phyloP scores from a whole-genome alignment of 2,888 invertebrate genomes.

The Ochlodes sylvanus region DNA sequence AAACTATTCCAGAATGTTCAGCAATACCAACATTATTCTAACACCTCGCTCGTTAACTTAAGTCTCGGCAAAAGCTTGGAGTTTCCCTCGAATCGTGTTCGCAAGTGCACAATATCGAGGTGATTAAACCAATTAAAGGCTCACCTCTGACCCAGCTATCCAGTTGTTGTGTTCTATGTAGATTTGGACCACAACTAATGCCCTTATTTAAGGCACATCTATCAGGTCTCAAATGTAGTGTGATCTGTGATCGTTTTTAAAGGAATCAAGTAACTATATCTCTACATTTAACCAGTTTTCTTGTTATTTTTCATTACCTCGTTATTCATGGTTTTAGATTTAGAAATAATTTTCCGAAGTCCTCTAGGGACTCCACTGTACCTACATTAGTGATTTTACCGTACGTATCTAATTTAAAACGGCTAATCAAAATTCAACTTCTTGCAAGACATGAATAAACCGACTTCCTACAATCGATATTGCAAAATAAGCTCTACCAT shows the following conservation, averaged over 20 bases:
- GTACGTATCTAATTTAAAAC: not conserved
- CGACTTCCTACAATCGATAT: not conserved
- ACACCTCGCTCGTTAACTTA: not conserved
- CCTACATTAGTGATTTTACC: no score
- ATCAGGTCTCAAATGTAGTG: no score
- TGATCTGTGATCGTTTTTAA: no score
- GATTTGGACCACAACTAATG: not conserved
- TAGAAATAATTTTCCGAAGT: no score
- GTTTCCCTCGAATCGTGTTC: slow-evolving; percentile 5
- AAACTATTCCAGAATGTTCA: no score
- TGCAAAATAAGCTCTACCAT: slow-evolving; percentile 13
- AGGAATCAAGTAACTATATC: no score
- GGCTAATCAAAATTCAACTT: not conserved
- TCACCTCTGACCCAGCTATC: not conserved
- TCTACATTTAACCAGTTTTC: no score
- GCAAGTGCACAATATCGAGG: slow-evolving; percentile 1
- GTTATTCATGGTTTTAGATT: no score
- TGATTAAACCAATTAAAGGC: not conserved
- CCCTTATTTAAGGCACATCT: not conserved
- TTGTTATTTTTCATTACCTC: no score
- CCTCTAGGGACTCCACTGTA: no score
- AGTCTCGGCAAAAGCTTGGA: not conserved
- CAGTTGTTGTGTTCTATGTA: slow-evolving; percentile 6
- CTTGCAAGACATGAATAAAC: not conserved
- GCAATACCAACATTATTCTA: not conserved